Evolutionary conservation across 1,140 invertebrate genomes (phyloP), one percentile per base, ranked within the genome.

Genomic region (honey bee (Apis mellifera)): DNA sequence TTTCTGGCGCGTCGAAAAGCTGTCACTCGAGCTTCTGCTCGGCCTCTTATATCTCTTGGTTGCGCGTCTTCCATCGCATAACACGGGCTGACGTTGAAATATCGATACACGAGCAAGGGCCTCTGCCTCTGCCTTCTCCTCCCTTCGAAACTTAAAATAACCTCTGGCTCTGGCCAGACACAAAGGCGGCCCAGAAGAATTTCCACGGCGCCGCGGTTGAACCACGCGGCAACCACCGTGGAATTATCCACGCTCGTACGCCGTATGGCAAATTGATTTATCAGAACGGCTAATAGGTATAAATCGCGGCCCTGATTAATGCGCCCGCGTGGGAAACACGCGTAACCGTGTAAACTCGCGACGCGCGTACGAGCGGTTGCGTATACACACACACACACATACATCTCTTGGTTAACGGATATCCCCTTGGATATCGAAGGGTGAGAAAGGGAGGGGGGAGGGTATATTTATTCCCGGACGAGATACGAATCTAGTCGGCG

Each of bases 281-380:
- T 89, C 87, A 89, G 74, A 87, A 79, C 62, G 78, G 76, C 82
- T 86, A 87, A 89, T 85, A 79, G 82, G 87, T 84, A 89, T 89
- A 84, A 89, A 89, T 89, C 84, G 86, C 70, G 26, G 70, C 5
- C 12, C 70, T 84, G 87, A 89, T 89, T 87, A 89, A 89, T 87
- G 87, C 82, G 64, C 21, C 54, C 65, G 65, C 73, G 65, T 9
- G 48, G 17, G 21, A 32, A 54, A 57, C 9, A 23, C n/a, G 64
- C 32, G 62, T 64, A 66, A 57, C 70, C n/a, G 60, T 54, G 78
- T 42, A 60, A 50, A 71, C 23, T 32, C 48, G 48, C 54, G 55
- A 50, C 21, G 69, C 12, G 23, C 19, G 32, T 13, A 48, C 21
- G n/a, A n/a, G 26, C 26, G 2, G 26, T 26, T 26, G 26, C 26